Base-by-base conservation (phyloP, 2,113 vertebrate species). In the Rutilus rutilus region DNA sequence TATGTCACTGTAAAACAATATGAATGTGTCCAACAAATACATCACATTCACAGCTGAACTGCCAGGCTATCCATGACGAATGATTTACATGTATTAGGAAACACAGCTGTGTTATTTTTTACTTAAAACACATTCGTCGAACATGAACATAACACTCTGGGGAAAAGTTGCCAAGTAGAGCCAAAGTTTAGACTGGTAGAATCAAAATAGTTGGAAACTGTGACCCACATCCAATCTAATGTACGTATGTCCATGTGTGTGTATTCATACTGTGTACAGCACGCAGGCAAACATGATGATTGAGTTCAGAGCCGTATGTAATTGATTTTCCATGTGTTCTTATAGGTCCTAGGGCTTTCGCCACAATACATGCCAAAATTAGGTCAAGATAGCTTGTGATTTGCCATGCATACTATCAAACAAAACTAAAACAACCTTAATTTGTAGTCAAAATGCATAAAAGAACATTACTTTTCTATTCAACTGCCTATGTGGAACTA, bases 101-200 rank as follows among this genome's bases (percentile, higher is more conserved):
- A 64, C 78, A 65, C 78, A 81, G 59, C 78, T 81, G 78, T 64
- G 78, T 64, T 81, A 21, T 45, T 60, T 62, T 79, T 42, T 64
- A 27, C 39, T 81, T 30, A 47, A 80, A 80, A 81, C 59, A 45
- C 39, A 64, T 65, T 81, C 14, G n/a, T 21, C n/a, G 14, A 42
- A 81, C 59, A 47, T 81, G 59, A 45, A 64, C n/a, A 65, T 65
- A 81, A 80, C 78, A 80, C 9, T 80, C 8, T n/a, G 42, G 12
- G 73, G 73, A 27, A 62, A 60, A n/a, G 23, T 62, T 60, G n/a
- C n/a, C 50, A 36, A 81, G 78, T 27, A 65, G 60, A 19, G 59
- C n/a, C 42, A 47, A 65, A 80, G 36, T 47, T 64, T 42, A 64
- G n/a, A 64, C 39, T 64, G 59, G 47, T 30, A 76, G 45, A 80